Percentiles rank a stretch among this genome's conserved stretches.
These are phyloP conservation scores for Coreius guichenoti DNA, from an alignment of 2,797 vertebrate genomes.

Conservation along the genomic window DNA sequence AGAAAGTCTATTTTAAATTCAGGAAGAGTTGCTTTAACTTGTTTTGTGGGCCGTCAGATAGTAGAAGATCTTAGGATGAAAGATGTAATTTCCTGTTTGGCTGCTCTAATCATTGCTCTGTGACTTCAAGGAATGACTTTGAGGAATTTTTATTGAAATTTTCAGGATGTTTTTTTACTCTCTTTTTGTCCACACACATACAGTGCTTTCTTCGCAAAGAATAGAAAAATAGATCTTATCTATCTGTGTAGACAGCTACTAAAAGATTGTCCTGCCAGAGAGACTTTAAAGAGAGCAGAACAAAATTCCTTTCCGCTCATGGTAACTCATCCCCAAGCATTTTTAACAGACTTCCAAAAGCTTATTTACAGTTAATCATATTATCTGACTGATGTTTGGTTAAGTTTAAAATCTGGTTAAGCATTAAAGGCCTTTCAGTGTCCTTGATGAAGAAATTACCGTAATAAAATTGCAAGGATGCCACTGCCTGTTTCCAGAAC, in stretches of 20 bases:
- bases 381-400: constrained; percentile 22
- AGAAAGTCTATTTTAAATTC: constrained; percentile 21
- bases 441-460: constrained; percentile 23
- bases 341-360: constrained; percentile 27
- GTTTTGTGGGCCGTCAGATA: constrained; percentile 20
- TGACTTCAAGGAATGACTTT: constrained; percentile 35
- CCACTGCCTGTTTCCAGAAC: constrained; percentile 44
- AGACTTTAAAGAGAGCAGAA: constrained; percentile 50
- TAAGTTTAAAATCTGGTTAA: constrained; percentile 34
- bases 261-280: constrained; percentile 35
- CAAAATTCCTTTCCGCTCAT: constrained; percentile 40
- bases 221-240: constrained; percentile 40
- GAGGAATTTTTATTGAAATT: constrained; percentile 39
- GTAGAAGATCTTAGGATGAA: constrained; percentile 19
- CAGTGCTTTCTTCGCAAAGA: constrained; percentile 3
- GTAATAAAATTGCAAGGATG: constrained; percentile 43
- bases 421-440: constrained; percentile 8
- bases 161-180: constrained; percentile 7
- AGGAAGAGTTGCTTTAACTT: constrained; percentile 13
- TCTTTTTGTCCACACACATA: constrained; percentile 12
- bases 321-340: neutral
- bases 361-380: constrained; percentile 24
- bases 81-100: constrained; percentile 47
- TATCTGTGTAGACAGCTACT: constrained; percentile 29
- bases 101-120: constrained; percentile 38